Evolutionary conservation across 2,888 invertebrate species (phyloP), one percentile per base, ranked within the genome.

Genomic region (Graphium colonna): DNA sequence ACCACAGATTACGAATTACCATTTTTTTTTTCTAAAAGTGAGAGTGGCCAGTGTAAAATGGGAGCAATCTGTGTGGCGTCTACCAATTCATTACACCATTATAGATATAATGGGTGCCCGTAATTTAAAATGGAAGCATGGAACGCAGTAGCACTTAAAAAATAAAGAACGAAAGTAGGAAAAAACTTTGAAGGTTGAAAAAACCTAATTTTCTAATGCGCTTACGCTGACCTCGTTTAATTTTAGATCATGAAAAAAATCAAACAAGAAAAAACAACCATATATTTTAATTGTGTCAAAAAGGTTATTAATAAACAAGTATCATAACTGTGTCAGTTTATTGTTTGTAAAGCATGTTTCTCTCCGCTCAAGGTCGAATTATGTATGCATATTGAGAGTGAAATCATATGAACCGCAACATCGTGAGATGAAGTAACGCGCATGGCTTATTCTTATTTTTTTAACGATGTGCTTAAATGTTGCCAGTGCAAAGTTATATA

Each of bases 21-120:
- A 60, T 56, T 56, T 58, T 53, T 55, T 52, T 55, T 60, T 55
- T 21, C 40, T 55, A 62, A 68, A 67, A 64, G 65, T 71, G 65
- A 71, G 68, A 64, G 7, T 36, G 12, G 33, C 42, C 38, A 56
- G 60, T 52, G 52, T 59, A 5, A 21, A 60, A 52, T 52, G 49
- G 28, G 52, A 26, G 31, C 39, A 54, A 47, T 31, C 9, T 18
- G 18, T 21, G 33, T 49, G 18, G 31, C 18, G 41, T 42, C 42
- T 5, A 12, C 7, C 16, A 43, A 26, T 33, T 42, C 36, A 42
- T 51, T 43, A 36, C 43, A 5, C 33, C 36, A 56, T 56, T 56
- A 53, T 46, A 21, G 41, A 21, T 44, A 16, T 16, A 44, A 16
- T 44, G 15, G 44, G 10, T 31, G 17, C 17, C 33, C 31, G 28